phyloP scores from a whole-genome alignment of 1,140 invertebrate genomes.

The Cecropterus lyciades region DNA sequence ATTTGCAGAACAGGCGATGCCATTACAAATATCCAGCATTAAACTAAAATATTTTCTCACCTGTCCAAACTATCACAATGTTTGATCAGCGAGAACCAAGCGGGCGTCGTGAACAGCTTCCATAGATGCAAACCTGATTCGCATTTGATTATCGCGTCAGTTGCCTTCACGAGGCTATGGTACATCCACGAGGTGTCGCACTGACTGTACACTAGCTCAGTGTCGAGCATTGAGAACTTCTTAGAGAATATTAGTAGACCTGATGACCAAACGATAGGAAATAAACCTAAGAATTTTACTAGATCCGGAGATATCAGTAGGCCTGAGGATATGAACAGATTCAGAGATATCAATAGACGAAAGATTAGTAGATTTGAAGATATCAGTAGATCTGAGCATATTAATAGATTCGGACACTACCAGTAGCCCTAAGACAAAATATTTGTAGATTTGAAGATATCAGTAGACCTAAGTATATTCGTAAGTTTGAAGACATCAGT shows the following conservation, averaged over 20 bases:
- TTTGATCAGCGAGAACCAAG: conserved; percentile 85
- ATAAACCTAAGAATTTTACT: too few species aligned
- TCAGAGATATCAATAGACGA: too few species aligned
- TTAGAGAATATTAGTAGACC: conserved; percentile 85
- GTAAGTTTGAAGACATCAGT: too few species aligned
- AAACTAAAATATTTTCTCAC: conserved; percentile 56
- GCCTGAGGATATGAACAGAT: too few species aligned
- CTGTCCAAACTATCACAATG: conserved; percentile 85
- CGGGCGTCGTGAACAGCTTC: conserved; percentile 87
- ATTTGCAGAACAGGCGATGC: too few species aligned
- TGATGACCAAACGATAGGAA: conserved; percentile 45
- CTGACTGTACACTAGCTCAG: conserved; percentile 73
- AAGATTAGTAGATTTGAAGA: too few species aligned
- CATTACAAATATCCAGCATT: too few species aligned
- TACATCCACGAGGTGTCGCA: conserved; percentile 85
- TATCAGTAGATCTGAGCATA: too few species aligned
- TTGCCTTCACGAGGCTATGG: conserved; percentile 85
- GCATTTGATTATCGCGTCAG: conserved; percentile 86
- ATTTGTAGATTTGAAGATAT: too few species aligned
- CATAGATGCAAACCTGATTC: conserved; percentile 87
- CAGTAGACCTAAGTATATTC: too few species aligned
- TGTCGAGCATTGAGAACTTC: conserved; percentile 85
- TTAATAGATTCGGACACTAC: too few species aligned
- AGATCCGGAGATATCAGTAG: neutral
- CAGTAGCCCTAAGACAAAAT: too few species aligned